Base-by-base conservation (phyloP, 2,888 invertebrate genomes). In the Odontocerum albicorne region DNA sequence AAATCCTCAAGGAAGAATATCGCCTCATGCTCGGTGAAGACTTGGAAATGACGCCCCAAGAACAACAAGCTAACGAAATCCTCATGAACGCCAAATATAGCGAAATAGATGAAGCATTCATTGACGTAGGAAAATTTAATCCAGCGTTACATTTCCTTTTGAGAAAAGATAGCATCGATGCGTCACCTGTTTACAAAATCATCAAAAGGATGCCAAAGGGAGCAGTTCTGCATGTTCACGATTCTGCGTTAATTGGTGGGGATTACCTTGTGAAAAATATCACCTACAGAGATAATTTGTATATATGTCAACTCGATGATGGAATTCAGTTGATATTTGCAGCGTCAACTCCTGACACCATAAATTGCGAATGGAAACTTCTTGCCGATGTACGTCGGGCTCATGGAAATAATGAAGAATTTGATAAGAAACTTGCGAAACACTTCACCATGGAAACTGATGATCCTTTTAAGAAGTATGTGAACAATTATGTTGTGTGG, bases 131-230 rank as follows among this genome's bases (percentile, higher is more conserved):
- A 52, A 70, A 74, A 15, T 90, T 84, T 66, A 77, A 83, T 35
- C 84, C 88, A 1, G 80, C 86, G 0, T 74, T 75, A 17, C 87
- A 87, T 66, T 86, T 87, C 63, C 83, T 90, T 65, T 66, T 73
- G 1, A 82, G 83, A 2, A 81, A 81, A 64, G 65, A 76, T 1
- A 67, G 72, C 12, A 85, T 90, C 36, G 72, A 78, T 4, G 62
- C 73, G 0, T 87, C 88, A 0, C 74, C 80, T 57, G 82, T 90
- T 0, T 90, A 84, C 65, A 69, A 80, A 61, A 75, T 89, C 6
- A 80, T 92, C 8, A 74, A 79, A 57, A 70, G 70, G 27, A 79
- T 92, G 77, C 92, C 92, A 0, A 92, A 92, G 71, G 92, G 88
- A 2, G 86, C 81, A 0, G 82, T 83, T 0, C 68, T 90, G 10